Conservation (phyloP, 2,888 invertebrate genomes). For the Leucoma salicis region DNA sequence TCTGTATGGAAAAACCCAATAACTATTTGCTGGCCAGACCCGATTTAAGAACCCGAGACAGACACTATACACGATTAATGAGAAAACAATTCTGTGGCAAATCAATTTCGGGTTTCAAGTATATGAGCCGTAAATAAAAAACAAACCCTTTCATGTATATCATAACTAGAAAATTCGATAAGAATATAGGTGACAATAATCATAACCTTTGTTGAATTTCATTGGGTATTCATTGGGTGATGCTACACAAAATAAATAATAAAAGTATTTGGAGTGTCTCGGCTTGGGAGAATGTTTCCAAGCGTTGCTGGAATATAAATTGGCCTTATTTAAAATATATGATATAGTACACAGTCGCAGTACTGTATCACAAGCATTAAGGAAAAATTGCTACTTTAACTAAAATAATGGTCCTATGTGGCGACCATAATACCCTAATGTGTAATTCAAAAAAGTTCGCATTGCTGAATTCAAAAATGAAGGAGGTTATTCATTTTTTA, state of each 20-base stretch:
- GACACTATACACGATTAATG: not conserved
- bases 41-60: too few relatives aligned
- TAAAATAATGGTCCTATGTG: slow-evolving; percentile 8
- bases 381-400: slow-evolving; percentile 8
- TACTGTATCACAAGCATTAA: slow-evolving; percentile 17
- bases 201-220: slow-evolving; percentile 32
- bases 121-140: not conserved
- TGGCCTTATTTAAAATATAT: slow-evolving; percentile 55
- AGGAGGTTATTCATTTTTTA: too few relatives aligned
- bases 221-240: slow-evolving; percentile 44
- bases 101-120: too few relatives aligned
- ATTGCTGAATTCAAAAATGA: too few relatives aligned
- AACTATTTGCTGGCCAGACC: too few relatives aligned
- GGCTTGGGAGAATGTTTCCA: slow-evolving; percentile 44
- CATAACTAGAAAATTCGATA: slow-evolving; percentile 37
- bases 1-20: too few relatives aligned
- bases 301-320: slow-evolving; percentile 54
- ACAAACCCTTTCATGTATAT: slow-evolving; percentile 6
- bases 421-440: not conserved
- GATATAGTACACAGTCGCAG: slow-evolving; percentile 16
- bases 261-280: slow-evolving; percentile 48
- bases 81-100: too few relatives aligned
- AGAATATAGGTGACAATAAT: slow-evolving; percentile 27
- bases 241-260: slow-evolving; percentile 51
- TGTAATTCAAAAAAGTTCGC: not conserved